Evolutionary conservation across 1,140 invertebrate species (phyloP).

Genomic region (Panulirus ornatus): DNA sequence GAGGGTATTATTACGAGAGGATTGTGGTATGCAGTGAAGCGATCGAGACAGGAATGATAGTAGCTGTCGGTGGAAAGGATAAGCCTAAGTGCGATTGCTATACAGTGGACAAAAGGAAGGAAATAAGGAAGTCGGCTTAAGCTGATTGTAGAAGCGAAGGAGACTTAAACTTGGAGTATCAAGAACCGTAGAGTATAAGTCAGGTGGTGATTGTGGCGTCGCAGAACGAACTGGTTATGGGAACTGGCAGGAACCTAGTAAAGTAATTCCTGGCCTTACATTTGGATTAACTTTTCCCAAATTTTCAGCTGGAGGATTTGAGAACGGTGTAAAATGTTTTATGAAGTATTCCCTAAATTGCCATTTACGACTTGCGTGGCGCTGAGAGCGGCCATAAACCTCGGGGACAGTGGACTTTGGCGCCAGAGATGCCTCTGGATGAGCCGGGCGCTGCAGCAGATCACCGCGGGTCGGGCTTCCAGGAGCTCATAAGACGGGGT

Average conservation of each 20-base stretch:
- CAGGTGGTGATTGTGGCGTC: not conserved
- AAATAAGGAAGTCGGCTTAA: not conserved
- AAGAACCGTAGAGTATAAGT: no score
- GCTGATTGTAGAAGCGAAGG: no score
- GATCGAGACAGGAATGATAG: no score
- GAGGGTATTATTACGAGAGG: not conserved
- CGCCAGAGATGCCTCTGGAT: not conserved
- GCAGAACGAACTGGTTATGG: not conserved
- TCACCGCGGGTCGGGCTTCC: not conserved
- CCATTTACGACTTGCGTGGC: slow-evolving; percentile 34
- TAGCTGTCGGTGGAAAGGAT: no score
- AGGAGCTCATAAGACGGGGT: not conserved
- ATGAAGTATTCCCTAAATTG: slow-evolving; percentile 59
- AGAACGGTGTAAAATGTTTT: slow-evolving; percentile 49
- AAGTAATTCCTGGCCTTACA: slow-evolving; percentile 38
- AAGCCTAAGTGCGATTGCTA: no score
- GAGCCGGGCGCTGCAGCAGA: not conserved
- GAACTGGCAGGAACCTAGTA: not conserved
- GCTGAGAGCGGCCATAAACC: slow-evolving; percentile 22
- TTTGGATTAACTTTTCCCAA: slow-evolving; percentile 1
- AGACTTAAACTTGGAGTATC: no score
- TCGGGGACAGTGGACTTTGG: not conserved
- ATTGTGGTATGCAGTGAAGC: no score
- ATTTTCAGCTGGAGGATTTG: slow-evolving; percentile 36
- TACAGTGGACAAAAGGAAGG: not conserved